Percentiles rank a stretch among this genome's conserved stretches.
These are phyloP conservation scores for Stigmatopora argus DNA, from an alignment of 2,113 vertebrate genomes.

Conservation along the genomic window DNA sequence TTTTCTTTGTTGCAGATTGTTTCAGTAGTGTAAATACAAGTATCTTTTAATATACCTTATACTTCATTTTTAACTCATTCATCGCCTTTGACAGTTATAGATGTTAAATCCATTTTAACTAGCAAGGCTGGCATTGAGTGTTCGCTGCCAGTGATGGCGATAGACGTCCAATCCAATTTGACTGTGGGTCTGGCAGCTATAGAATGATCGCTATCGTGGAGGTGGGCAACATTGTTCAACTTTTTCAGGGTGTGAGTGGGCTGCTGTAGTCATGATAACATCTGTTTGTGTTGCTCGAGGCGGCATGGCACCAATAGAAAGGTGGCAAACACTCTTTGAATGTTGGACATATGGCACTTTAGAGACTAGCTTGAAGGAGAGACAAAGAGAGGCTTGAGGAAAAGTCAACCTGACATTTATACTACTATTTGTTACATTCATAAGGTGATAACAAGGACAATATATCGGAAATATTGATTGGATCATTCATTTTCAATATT, in stretches of 20 bases:
- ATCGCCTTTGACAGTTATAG: no score
- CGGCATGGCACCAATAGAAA: conserved; percentile 41
- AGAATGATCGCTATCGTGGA: no score
- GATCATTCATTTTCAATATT: not conserved
- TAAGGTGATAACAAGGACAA: not conserved
- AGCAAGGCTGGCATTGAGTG: no score
- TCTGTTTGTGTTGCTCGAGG: conserved; percentile 27
- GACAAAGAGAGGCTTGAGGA: conserved; percentile 12
- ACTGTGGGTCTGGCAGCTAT: no score
- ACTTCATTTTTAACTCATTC: not conserved
- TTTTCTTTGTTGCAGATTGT: no score
- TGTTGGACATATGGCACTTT: conserved; percentile 18
- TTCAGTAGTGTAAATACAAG: not conserved
- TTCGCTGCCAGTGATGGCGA: no score
- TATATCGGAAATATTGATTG: no score
- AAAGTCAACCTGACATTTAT: conserved; percentile 8
- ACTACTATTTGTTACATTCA: conserved; percentile 24
- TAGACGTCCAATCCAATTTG: no score
- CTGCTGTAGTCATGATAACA: conserved; percentile 5
- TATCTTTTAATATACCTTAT: conserved; percentile 1
- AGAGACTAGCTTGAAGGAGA: not conserved
- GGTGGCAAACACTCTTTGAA: conserved; percentile 36
- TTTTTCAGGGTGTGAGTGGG: conserved; percentile 20
- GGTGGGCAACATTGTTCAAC: conserved; percentile 14
- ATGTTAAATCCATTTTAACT: no score